These are phyloP conservation scores for Lottia scabra DNA, from an alignment of 2,888 invertebrate genomes.

Conservation along the genomic window DNA sequence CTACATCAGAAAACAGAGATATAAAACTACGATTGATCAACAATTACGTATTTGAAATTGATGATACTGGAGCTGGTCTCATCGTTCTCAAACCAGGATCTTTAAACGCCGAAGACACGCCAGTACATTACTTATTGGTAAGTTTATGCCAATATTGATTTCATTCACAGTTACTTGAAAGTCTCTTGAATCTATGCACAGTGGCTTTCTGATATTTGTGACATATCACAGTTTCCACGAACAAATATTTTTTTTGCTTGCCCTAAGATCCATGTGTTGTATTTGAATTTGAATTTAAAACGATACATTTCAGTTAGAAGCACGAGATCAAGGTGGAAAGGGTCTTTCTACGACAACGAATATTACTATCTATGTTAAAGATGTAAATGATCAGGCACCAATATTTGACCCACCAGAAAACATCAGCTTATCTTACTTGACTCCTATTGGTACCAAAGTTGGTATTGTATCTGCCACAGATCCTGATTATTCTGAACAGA, in stretches of 20 bases:
- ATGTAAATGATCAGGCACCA: constrained; percentile 25
- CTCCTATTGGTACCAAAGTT: not conserved
- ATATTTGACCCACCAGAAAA: constrained; percentile 2
- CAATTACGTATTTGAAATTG: not conserved
- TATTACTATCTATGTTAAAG: constrained; percentile 21
- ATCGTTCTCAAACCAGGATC: not conserved
- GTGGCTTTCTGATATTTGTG: too few relatives aligned
- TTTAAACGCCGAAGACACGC: constrained; percentile 10
- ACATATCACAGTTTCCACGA: too few relatives aligned
- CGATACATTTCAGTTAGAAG: constrained; percentile 19
- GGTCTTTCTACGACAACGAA: constrained; percentile 13
- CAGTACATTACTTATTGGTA: constrained; percentile 8
- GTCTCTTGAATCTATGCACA: too few relatives aligned
- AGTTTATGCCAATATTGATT: not conserved
- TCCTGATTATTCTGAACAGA: constrained; percentile 8
- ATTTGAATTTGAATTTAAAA: too few relatives aligned
- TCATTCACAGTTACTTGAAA: too few relatives aligned
- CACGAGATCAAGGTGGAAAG: constrained; percentile 18
- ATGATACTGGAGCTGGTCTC: constrained; percentile 2
- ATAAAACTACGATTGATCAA: not conserved
- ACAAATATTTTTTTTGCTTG: too few relatives aligned
- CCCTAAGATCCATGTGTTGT: too few relatives aligned
- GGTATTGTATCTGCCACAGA: constrained; percentile 9
- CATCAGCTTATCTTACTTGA: not conserved
- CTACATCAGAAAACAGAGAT: not conserved